These are phyloP conservation scores for Hedychridium roseum DNA, from an alignment of 2,888 invertebrate genomes.

Conservation along the genomic window DNA sequence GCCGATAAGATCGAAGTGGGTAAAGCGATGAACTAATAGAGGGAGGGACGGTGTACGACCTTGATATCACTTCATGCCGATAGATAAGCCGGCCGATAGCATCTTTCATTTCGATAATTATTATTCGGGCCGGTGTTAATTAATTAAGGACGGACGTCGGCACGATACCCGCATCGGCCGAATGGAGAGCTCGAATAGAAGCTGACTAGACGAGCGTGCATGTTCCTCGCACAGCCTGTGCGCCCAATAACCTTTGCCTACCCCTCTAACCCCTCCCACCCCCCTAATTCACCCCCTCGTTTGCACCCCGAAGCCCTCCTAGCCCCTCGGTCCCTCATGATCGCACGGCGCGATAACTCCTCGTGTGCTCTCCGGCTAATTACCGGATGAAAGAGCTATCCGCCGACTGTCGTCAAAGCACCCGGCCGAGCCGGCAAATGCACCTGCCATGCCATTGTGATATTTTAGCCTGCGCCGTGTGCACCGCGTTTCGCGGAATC, in stretches of 20 bases:
- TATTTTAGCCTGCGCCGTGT: constrained; percentile 28
- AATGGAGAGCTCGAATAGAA: constrained; percentile 7
- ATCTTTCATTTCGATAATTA: constrained; percentile 62
- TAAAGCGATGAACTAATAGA: neutral
- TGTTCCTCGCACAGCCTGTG: too few relatives aligned
- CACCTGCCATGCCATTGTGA: constrained; percentile 39
- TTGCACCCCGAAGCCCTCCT: neutral
- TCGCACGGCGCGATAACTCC: constrained; percentile 54
- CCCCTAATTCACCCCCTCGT: neutral
- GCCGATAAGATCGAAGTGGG: constrained; percentile 3
- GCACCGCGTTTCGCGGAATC: constrained; percentile 23
- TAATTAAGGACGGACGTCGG: constrained; percentile 53
- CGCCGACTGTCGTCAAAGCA: constrained; percentile 43
- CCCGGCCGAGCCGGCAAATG: constrained; percentile 33
- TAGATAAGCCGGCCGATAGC: constrained; percentile 56
- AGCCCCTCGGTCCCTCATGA: constrained; percentile 27
- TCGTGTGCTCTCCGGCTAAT: constrained; percentile 54
- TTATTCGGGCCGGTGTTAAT: constrained; percentile 59
- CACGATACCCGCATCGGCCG: too few relatives aligned
- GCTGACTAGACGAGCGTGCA: constrained; percentile 1
- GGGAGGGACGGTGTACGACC: constrained; percentile 27
- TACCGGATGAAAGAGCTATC: constrained; percentile 57
- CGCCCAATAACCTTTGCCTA: too few relatives aligned
- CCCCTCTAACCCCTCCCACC: neutral
- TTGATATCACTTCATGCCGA: constrained; percentile 43